A percentile compares a stretch with the other conserved stretches of the same genome.
phyloP scores from a whole-genome alignment of 2,113 vertebrate genomes.

The Phalacrocorax pelagicus region DNA sequence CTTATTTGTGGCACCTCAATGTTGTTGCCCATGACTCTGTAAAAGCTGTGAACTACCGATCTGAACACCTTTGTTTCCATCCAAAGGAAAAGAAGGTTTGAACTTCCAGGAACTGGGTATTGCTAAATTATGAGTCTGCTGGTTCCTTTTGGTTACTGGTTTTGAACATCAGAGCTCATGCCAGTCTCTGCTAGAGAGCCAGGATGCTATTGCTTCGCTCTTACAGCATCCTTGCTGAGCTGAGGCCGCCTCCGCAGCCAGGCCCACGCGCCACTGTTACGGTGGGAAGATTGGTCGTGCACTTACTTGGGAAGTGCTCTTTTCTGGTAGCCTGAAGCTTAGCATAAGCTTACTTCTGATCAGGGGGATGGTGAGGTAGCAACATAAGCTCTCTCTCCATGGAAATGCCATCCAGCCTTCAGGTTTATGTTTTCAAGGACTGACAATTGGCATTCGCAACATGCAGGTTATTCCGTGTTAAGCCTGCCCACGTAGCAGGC shows the following conservation, averaged over 20 bases:
- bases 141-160: not conserved
- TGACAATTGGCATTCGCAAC: not conserved
- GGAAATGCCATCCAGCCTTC: not conserved
- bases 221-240: not conserved
- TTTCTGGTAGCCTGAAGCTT: not conserved
- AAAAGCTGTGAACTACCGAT: not conserved
- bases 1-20: not conserved
- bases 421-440: not conserved
- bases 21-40: not conserved
- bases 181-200: not conserved
- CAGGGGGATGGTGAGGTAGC: not conserved
- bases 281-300: not conserved
- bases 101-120: not conserved
- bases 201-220: not conserved
- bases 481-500: not conserved
- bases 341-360: not conserved
- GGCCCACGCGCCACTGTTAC: fast-evolving
- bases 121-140: not conserved
- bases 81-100: not conserved
- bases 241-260: not conserved
- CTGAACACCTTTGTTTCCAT: not conserved
- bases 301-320: fast-evolving
- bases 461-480: not conserved
- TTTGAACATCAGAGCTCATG: fast-evolving
- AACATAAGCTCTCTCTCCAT: not conserved